Evolutionary conservation across 2,797 vertebrate species (phyloP).

Genomic region (Trichosurus vulpecula): DNA sequence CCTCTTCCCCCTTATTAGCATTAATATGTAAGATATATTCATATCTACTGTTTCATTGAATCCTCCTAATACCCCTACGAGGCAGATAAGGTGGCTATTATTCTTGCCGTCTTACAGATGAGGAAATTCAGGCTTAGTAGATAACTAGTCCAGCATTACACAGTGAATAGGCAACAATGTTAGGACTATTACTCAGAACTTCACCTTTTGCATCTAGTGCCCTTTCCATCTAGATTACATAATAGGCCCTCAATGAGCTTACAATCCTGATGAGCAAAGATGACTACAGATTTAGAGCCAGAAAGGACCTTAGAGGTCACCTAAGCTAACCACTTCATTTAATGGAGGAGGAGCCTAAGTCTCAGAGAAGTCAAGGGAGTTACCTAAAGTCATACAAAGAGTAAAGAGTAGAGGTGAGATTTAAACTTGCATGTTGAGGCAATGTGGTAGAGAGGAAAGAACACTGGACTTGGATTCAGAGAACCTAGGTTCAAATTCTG

Average conservation of each 20-base stretch:
- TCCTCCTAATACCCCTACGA: not conserved
- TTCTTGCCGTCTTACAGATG: not conserved
- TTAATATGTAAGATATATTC: not conserved
- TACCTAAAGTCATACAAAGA: not conserved
- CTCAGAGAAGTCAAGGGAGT: not conserved
- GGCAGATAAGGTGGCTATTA: not conserved
- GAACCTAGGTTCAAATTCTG: not conserved
- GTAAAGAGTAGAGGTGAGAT: not conserved
- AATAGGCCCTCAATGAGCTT: not conserved
- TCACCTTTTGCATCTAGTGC: not conserved
- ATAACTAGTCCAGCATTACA: not conserved
- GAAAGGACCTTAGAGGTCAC: not conserved
- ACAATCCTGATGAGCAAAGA: not conserved
- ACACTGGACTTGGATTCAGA: not conserved
- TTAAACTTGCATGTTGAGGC: not conserved
- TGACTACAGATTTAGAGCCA: not conserved
- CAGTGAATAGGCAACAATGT: not conserved
- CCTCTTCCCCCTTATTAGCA: not conserved
- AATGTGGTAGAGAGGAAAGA: not conserved
- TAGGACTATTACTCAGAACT: not conserved
- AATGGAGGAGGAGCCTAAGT: not conserved
- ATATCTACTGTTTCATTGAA: not conserved
- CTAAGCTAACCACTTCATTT: not conserved
- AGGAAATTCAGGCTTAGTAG: not conserved
- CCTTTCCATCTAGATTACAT: not conserved